Percentiles rank a stretch among this genome's conserved stretches.
Conservation (phyloP, 2,888 invertebrate genomes). For the Hirtodrosophila histrioides region DNA sequence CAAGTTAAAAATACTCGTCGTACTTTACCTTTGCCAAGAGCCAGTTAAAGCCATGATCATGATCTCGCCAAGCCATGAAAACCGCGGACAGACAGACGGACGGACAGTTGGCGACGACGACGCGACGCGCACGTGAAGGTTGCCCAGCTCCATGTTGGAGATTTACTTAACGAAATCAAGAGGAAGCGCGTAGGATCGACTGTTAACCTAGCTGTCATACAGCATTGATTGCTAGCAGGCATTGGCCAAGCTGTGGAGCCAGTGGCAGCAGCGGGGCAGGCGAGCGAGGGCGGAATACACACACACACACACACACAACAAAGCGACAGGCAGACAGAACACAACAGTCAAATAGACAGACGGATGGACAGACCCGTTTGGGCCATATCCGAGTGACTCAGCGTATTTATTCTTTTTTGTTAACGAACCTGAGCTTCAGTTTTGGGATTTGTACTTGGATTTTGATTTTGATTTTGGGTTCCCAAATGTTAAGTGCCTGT, state of each 20-base stretch:
- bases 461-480: conserved; percentile 35
- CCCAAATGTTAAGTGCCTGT: conserved; percentile 75
- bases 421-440: conserved; percentile 9
- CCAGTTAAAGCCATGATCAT: conserved; percentile 81
- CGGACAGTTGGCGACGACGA: conserved; percentile 30
- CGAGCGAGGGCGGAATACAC: conserved; percentile 49
- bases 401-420: conserved; percentile 30
- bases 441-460: conserved; percentile 11
- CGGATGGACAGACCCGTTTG: conserved; percentile 16
- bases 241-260: conserved; percentile 26
- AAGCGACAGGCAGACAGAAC: conserved; percentile 1
- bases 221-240: conserved; percentile 73
- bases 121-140: conserved; percentile 68
- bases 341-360: not conserved
- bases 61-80: conserved; percentile 76
- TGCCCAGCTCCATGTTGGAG: conserved; percentile 66
- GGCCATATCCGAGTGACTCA: conserved; percentile 47
- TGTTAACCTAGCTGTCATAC: conserved; percentile 79
- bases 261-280: not conserved
- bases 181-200: conserved; percentile 78
- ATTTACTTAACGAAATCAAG: conserved; percentile 81
- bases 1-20: conserved; percentile 73
- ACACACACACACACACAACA: conserved; percentile 7
- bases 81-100: conserved; percentile 33
- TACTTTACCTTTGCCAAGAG: conserved; percentile 64